Base-by-base conservation (phyloP, 2,113 vertebrate species). In the Agelaius tricolor region DNA sequence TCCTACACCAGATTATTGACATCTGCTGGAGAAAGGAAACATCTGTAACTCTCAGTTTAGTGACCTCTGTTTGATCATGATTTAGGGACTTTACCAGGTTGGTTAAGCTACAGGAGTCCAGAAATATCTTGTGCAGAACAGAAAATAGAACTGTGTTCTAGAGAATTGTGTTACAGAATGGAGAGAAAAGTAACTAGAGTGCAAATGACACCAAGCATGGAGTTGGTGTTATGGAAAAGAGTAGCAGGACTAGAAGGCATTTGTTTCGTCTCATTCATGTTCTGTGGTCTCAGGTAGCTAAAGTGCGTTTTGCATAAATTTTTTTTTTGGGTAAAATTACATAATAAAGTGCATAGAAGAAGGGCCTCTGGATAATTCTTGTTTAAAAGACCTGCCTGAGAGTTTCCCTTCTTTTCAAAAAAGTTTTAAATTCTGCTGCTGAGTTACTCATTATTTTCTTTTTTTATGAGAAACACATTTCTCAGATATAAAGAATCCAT, bases 401-500 rank as follows among this genome's bases (percentile, higher is more conserved):
- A 49, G 3, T 72, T 83, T 84, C 15, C 2, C 10, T 85, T 72
- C 61, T 84, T 72, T 87, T 65, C 30, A 89, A 10, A 19, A 41
- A 68, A 17, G 11, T 65, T 92, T 95, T 82, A 73, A 94, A 85
- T 83, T 87, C 81, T 58, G 28, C 37, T 79, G 20, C n/a, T 69
- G 21, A 5, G 4, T 37, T 76, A 82, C 23, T 89, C 49, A 69
- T 91, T 92, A 68, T 69, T 89, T 94, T 66, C 20, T 82, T 91
- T 87, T 87, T 58, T 87, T 57, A 73, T 37, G 74, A 44, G 41
- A 83, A 95, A 85, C 87, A 82, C 80, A 82, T 79, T 94, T 96
- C 43, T 89, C 81, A 69, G 54, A 89, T 82, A 96, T 96, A 97
- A 97, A 87, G 93, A 96, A 96, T 95, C 78, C 84, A 93, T 94